Evolutionary conservation across 1,140 invertebrate genomes (phyloP).

Genomic region (Chironomus tepperi): DNA sequence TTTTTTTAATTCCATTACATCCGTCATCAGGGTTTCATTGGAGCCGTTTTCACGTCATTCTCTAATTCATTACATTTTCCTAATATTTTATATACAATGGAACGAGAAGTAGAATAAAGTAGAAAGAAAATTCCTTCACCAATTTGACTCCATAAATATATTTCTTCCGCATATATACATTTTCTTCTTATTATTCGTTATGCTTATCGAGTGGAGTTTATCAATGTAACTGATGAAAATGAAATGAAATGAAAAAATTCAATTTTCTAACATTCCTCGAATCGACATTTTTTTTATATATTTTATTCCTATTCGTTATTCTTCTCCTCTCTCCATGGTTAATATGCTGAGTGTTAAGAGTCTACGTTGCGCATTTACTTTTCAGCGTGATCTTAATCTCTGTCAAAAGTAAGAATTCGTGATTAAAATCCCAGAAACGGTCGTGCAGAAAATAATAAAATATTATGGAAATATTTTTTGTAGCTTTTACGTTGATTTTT

Average conservation of each 20-base stretch:
- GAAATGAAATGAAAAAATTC: not conserved
- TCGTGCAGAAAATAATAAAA: conserved; percentile 22
- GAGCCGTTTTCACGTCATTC: not conserved
- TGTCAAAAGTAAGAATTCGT: conserved; percentile 21
- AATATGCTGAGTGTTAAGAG: not conserved
- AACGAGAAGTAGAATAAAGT: too few relatives aligned
- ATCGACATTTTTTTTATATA: not conserved
- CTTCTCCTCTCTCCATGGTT: not conserved
- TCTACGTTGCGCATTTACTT: conserved; percentile 12
- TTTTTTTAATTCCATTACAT: not conserved
- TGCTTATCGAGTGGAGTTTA: too few relatives aligned
- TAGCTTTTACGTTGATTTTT: too few relatives aligned
- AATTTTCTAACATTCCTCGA: not conserved
- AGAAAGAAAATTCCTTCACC: too few relatives aligned
- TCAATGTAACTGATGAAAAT: too few relatives aligned
- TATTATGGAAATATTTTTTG: conserved; percentile 20
- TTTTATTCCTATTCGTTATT: not conserved
- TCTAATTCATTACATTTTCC: not conserved
- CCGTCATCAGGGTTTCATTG: not conserved
- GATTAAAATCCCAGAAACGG: conserved; percentile 23
- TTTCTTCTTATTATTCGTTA: too few relatives aligned
- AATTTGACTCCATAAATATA: too few relatives aligned
- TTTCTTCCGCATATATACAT: too few relatives aligned
- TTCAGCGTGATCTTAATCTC: conserved; percentile 22
- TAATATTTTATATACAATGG: too few relatives aligned